These are phyloP conservation scores for Rhabdomys dilectus DNA, from an alignment of 2,113 vertebrate genomes.

Conservation along the genomic window DNA sequence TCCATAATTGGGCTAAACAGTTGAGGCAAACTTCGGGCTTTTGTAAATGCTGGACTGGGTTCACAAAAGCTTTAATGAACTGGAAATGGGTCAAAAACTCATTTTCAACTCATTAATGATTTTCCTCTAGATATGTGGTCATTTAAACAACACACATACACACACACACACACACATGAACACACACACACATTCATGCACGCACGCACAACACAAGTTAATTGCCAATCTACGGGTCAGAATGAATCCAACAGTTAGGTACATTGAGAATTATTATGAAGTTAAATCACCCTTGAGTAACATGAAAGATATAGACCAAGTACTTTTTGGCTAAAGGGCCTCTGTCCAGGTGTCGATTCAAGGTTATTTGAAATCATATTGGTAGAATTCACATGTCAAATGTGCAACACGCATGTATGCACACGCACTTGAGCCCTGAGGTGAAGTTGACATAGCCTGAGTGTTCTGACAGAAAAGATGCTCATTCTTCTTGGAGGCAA, in stretches of 20 bases:
- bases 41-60: conserved; percentile 84
- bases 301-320: not conserved
- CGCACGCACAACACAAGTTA: not conserved
- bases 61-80: conserved; percentile 88
- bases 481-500: not conserved
- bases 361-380: not conserved
- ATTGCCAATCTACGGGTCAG: conserved; percentile 77
- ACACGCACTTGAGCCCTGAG: no score
- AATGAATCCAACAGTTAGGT: conserved; percentile 67
- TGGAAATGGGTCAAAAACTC: conserved; percentile 88
- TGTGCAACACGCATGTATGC: not conserved
- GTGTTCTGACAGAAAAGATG: not conserved
- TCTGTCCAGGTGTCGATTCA: not conserved
- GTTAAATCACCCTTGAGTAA: conserved; percentile 34
- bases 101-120: conserved; percentile 88
- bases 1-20: conserved; percentile 86
- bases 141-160: conserved; percentile 64
- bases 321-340: not conserved
- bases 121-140: conserved; percentile 82
- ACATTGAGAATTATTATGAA: conserved; percentile 63
- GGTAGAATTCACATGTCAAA: not conserved
- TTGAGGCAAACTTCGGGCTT: conserved; percentile 86
- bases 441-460: not conserved
- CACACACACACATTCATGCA: conserved; percentile 2
- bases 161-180: not conserved